These are phyloP conservation scores for Rhogogaster chlorosoma DNA, from an alignment of 2,888 invertebrate species.

Conservation along the genomic window DNA sequence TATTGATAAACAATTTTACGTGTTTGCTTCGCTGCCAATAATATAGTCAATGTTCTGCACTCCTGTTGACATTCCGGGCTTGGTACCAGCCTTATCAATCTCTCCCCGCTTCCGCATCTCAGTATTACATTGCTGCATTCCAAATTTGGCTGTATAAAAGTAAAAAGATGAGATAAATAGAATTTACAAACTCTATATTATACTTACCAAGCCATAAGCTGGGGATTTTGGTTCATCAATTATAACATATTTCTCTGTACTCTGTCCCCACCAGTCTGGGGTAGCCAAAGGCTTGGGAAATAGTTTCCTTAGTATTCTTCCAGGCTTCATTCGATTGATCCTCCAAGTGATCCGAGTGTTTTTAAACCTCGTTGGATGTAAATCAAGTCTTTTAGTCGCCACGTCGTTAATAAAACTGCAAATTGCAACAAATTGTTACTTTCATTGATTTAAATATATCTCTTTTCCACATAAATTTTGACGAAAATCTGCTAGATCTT, in stretches of 20 bases:
- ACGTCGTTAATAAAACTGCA: constrained; percentile 67
- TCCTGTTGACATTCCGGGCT: constrained; percentile 86
- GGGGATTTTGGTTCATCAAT: constrained; percentile 86
- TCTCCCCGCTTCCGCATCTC: constrained; percentile 86
- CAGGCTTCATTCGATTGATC: constrained; percentile 88
- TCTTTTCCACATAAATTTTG: not conserved
- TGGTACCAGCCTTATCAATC: constrained; percentile 87
- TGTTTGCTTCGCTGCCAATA: constrained; percentile 85
- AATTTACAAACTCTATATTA: not conserved
- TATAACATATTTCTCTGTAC: constrained; percentile 88
- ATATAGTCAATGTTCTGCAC: constrained; percentile 86
- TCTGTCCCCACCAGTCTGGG: constrained; percentile 85
- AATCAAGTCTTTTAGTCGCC: constrained; percentile 64
- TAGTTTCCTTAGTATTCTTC: constrained; percentile 85
- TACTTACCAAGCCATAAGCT: constrained; percentile 82
- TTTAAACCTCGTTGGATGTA: constrained; percentile 62
- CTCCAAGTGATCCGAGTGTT: constrained; percentile 81
- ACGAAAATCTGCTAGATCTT: not conserved
- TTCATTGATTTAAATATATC: not conserved
- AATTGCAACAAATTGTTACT: not conserved
- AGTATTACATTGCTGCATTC: constrained; percentile 91
- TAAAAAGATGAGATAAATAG: not conserved
- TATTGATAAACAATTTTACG: constrained; percentile 79
- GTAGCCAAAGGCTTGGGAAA: constrained; percentile 87
- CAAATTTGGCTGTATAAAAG: constrained; percentile 82